These are phyloP conservation scores for Pelochelys cantorii DNA, from an alignment of 2,797 vertebrate genomes.

Conservation along the genomic window DNA sequence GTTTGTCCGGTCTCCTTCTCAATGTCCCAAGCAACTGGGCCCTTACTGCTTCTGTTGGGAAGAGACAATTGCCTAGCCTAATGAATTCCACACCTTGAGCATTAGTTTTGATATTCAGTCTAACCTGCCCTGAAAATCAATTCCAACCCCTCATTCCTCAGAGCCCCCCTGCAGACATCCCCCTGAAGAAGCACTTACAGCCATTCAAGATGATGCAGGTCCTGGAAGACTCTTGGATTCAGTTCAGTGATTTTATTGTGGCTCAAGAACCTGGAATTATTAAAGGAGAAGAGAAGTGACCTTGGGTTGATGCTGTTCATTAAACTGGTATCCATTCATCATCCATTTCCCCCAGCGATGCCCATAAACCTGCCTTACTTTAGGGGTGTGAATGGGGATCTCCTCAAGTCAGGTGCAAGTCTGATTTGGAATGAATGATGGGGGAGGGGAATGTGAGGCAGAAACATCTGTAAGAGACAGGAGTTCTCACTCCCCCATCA, in stretches of 20 bases:
- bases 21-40: too few species aligned
- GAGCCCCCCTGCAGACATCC: too few species aligned
- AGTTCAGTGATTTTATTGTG: slow-evolving; percentile 74
- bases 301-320: rapidly evolving
- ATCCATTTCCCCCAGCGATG: rapidly evolving
- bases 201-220: slow-evolving; percentile 75
- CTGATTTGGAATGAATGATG: rapidly evolving
- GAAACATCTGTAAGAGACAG: neutral
- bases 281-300: rapidly evolving
- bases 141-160: neutral
- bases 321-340: rapidly evolving
- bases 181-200: slow-evolving; percentile 66
- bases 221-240: slow-evolving; percentile 70
- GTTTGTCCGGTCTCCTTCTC: too few species aligned
- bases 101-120: neutral
- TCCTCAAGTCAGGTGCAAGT: rapidly evolving
- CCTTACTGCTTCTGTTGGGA: neutral
- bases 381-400: rapidly evolving
- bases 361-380: rapidly evolving
- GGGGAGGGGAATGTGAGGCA: rapidly evolving
- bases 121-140: neutral
- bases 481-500: rapidly evolving
- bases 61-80: neutral
- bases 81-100: neutral
- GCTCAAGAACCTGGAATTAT: slow-evolving; percentile 72